phyloP scores from a whole-genome alignment of 35 echinoderm and acorn worm genomes.

The Lytechinus variegatus region DNA sequence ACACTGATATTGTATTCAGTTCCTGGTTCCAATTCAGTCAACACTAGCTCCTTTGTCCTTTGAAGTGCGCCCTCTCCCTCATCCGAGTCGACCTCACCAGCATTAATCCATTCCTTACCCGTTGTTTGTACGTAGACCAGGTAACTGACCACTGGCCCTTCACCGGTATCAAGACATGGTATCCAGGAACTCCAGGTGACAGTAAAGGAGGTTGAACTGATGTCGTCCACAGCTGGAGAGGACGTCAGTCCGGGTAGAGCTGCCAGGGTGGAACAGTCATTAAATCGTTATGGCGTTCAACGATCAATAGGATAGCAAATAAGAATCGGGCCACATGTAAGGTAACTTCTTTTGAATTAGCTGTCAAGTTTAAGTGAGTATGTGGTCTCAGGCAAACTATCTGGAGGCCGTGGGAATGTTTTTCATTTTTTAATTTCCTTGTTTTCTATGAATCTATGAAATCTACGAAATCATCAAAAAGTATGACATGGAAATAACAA shows the following conservation, averaged over 20 bases:
- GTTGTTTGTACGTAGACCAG: neutral
- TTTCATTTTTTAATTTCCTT: no score
- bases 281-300: no score
- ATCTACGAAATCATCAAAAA: no score
- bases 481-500: no score
- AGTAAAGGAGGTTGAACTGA: neutral
- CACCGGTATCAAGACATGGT: neutral
- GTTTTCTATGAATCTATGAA: no score
- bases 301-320: no score
- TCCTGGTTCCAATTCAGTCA: neutral
- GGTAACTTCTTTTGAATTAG: no score
- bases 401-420: no score
- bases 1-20: conserved; percentile 4
- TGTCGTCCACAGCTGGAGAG: neutral
- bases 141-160: conserved; percentile 6
- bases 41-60: neutral
- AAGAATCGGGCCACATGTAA: no score
- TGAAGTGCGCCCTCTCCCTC: neutral
- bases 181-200: neutral
- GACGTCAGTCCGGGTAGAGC: neutral
- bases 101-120: neutral
- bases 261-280: neutral
- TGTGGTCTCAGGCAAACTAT: no score
- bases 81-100: neutral
- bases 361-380: no score